Conservation (phyloP, 92 coral and sea anemone species). For the Palythoa heliodiscus region DNA sequence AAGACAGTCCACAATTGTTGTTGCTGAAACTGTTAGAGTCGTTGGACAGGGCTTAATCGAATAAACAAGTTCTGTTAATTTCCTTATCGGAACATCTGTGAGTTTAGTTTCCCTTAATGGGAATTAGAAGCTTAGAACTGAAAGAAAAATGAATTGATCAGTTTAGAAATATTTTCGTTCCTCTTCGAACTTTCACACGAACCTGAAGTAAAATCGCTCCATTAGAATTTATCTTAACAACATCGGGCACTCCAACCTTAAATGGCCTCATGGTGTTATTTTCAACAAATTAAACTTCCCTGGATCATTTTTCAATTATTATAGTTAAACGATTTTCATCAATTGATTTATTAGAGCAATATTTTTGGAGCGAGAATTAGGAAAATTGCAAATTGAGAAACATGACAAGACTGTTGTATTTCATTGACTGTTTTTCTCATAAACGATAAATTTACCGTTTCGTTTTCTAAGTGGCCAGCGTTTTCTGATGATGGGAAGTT, state of each 20-base stretch:
- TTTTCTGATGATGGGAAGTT: neutral
- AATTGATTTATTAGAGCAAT: neutral
- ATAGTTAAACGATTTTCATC: neutral
- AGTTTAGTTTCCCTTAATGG: neutral
- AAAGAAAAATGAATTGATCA: neutral
- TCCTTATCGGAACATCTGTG: neutral
- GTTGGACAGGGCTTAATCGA: neutral
- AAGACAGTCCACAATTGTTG: neutral
- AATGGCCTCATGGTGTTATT: neutral
- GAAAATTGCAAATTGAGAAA: neutral
- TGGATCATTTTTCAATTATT: neutral
- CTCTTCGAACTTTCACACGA: neutral
- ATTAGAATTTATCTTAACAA: neutral
- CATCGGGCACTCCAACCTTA: neutral
- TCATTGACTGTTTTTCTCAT: slow-evolving; percentile 5
- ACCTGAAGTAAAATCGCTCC: no score
- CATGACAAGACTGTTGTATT: neutral
- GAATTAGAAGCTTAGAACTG: neutral
- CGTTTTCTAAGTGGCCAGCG: neutral
- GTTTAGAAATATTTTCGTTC: neutral
- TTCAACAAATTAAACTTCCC: neutral
- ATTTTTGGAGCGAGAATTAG: neutral
- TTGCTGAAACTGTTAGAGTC: neutral
- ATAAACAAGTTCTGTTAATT: neutral
- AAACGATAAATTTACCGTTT: neutral